A percentile compares a stretch with the other conserved stretches of the same genome.
Conservation (phyloP, 1,140 invertebrate species). For the Chrysopa pallens region DNA sequence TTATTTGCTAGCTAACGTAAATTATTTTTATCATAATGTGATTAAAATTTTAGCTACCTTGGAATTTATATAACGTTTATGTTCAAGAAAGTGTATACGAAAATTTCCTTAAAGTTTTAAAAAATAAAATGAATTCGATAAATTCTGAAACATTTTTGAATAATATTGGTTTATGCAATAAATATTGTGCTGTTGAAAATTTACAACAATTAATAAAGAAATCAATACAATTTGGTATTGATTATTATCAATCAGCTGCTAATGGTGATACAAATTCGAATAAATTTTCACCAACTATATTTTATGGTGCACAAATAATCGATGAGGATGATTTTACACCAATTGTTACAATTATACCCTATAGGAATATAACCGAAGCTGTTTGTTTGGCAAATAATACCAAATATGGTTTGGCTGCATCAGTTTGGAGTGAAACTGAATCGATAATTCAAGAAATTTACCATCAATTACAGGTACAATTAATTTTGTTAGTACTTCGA, state of each 20-base stretch:
- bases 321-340: constrained; percentile 18
- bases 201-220: constrained; percentile 3
- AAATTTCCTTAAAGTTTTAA: constrained; percentile 27
- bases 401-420: constrained; percentile 27
- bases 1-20: no score
- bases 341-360: constrained; percentile 28
- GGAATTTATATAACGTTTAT: no score
- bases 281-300: background rate
- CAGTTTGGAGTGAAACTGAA: constrained; percentile 38
- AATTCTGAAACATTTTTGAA: constrained; percentile 25
- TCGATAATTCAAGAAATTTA: constrained; percentile 12
- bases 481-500: constrained; percentile 2
- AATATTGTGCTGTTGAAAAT: constrained; percentile 7
- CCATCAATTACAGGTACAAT: constrained; percentile 17
- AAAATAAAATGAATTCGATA: constrained; percentile 21
- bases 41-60: no score
- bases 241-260: constrained; percentile 8
- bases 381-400: constrained; percentile 34
- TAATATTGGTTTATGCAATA: constrained; percentile 14
- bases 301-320: background rate
- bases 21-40: no score
- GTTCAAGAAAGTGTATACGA: constrained; percentile 18
- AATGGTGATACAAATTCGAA: background rate
- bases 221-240: constrained; percentile 11
- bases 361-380: constrained; percentile 39